phyloP scores from a whole-genome alignment of 2,113 vertebrate species.

The Amazona vittata region DNA sequence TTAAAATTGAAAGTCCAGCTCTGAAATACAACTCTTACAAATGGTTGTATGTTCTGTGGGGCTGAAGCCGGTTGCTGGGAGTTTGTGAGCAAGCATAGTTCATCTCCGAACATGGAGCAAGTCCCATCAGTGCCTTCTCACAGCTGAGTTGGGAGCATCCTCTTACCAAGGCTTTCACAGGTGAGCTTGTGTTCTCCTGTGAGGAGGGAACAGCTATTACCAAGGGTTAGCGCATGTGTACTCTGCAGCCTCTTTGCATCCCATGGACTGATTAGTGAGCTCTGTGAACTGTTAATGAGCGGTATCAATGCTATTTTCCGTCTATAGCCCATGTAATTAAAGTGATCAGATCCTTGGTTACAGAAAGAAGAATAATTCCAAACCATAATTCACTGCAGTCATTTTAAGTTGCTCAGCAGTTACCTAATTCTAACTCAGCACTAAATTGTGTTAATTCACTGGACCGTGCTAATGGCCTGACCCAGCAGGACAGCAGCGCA shows the following conservation, averaged over 20 bases:
- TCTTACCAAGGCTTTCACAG: neutral
- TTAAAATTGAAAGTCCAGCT: neutral
- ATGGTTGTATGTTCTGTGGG: neutral
- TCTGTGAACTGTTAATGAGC: slow-evolving; percentile 17
- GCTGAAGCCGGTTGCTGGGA: neutral
- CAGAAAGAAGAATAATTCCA: neutral
- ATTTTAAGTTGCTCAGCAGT: neutral
- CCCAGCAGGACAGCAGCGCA: neutral
- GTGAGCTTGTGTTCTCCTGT: neutral
- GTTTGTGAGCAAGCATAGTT: neutral
- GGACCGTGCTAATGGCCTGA: neutral
- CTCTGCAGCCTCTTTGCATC: neutral
- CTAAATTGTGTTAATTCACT: neutral
- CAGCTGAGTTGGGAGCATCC: neutral
- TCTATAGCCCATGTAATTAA: neutral
- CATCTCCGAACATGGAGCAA: neutral
- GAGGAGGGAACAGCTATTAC: neutral
- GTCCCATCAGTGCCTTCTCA: neutral
- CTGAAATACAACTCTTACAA: neutral
- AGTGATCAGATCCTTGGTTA: neutral
- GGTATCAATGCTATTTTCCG: neutral
- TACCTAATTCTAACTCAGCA: neutral
- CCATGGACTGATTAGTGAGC: neutral
- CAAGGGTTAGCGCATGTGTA: neutral
- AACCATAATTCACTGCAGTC: neutral